phyloP scores from a whole-genome alignment of 2,797 vertebrate genomes.

The Iguana delicatissima region DNA sequence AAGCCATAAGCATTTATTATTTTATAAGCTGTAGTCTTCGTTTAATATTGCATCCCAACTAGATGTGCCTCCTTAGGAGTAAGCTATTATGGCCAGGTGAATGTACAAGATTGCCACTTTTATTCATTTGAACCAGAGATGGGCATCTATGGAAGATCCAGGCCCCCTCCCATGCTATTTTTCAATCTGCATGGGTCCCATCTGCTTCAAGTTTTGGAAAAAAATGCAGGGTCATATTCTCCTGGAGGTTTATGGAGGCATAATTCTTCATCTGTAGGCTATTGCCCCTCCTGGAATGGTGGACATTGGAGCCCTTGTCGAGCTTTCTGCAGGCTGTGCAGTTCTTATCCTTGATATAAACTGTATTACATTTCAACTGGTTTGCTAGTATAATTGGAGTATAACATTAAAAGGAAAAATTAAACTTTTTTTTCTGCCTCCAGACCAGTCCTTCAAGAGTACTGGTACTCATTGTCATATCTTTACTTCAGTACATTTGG shows the following conservation, averaged over 20 bases:
- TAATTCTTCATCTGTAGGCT: no score
- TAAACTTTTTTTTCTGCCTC: slow-evolving; percentile 21
- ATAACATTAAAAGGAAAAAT: not conserved
- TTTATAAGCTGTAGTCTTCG: not conserved
- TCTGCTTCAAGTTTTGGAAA: no score
- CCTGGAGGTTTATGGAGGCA: no score
- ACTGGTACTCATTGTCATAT: slow-evolving; percentile 90
- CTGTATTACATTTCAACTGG: not conserved
- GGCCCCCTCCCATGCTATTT: no score
- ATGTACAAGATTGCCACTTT: not conserved
- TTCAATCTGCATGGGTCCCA: no score
- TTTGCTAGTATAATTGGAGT: not conserved
- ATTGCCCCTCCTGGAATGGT: no score
- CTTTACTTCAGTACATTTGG: slow-evolving; percentile 90
- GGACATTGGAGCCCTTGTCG: no score
- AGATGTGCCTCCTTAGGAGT: not conserved
- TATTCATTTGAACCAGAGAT: not conserved
- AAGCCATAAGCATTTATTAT: not conserved
- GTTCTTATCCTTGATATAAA: not conserved
- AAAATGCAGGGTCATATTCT: no score
- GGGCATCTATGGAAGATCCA: no score
- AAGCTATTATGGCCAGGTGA: not conserved
- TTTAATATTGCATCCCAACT: not conserved
- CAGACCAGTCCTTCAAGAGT: slow-evolving; percentile 82
- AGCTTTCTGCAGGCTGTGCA: no score